Evolutionary conservation across 2,113 vertebrate genomes (phyloP), one percentile per base, ranked within the genome.

Genomic region (Oxygymnocypris stewartii): DNA sequence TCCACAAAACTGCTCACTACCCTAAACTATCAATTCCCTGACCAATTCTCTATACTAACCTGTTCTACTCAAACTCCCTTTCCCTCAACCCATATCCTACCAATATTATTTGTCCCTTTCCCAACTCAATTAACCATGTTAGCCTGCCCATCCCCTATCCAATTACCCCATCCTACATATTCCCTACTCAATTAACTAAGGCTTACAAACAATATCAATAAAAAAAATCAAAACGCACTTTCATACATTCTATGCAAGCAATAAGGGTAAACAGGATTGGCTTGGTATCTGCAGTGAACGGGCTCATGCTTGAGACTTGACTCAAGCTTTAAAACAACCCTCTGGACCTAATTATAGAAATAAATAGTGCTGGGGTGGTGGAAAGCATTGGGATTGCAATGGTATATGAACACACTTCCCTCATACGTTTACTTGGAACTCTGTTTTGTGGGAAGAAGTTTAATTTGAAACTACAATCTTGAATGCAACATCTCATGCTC

Each of bases 271-370:
- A 65, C 37, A 69, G 14, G 18, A 44, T 20, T 16, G 63, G 81
- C 25, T 47, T 67, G 28, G 37, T 57, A 8, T 35, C 49, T 11
- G 18, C 25, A 79, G 37, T 2, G 16, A 79, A 57, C 25, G 4
- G 65, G 63, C 11, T 71, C 1, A 71, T 40, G 2, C 79, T 65
- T 82, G 65, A 71, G 63, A 37, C 65, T 71, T 16, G 9, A 35
- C 18, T 67, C 20, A 28, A 81, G 42, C 42, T 31, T 7, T 83
- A 37, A 71, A 71, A 54, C 63, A 40, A 12, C 81, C 44, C 81
- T 83, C 65, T 71, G 63, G 65, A 83, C 42, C 65, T 54, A 71
- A 83, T 83, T 83, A 83, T 23, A 18, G 11, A 71, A 83, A 71
- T 71, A 51, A 54, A 23, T 20, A 44, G 44, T 23, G 61, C 28